Percentiles rank a stretch among this genome's conserved stretches.
phyloP scores from a whole-genome alignment of 2,888 invertebrate species.

The Acheta domesticus region DNA sequence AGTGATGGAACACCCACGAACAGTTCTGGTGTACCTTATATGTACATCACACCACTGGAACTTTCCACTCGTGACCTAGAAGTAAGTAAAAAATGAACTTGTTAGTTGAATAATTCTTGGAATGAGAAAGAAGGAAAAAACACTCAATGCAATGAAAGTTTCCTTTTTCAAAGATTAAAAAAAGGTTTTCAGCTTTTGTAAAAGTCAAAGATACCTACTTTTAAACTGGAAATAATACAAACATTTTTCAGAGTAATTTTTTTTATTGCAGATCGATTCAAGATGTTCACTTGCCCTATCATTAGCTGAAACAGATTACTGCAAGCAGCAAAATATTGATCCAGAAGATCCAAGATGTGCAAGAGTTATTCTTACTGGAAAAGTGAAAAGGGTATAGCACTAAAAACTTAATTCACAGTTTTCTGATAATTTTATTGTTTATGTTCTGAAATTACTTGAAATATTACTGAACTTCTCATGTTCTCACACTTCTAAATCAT shows the following conservation, averaged over 20 bases:
- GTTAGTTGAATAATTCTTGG: neutral
- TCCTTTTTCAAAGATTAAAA: neutral
- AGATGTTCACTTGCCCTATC: constrained; percentile 66
- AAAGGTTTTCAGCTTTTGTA: no score
- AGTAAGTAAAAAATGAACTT: constrained; percentile 49
- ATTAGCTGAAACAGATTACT: constrained; percentile 63
- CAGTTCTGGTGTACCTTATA: constrained; percentile 69
- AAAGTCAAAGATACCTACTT: no score
- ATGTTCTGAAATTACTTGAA: neutral
- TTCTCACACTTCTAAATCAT: neutral
- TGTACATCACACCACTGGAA: constrained; percentile 70
- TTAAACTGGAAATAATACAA: no score
- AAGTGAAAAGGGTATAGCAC: constrained; percentile 57
- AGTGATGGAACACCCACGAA: constrained; percentile 65
- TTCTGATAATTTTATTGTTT: neutral
- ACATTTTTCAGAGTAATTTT: neutral
- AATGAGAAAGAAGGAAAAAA: constrained; percentile 19
- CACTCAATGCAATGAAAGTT: neutral
- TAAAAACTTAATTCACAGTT: neutral
- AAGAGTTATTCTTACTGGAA: constrained; percentile 66
- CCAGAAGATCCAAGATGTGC: constrained; percentile 72
- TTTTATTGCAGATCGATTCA: constrained; percentile 47
- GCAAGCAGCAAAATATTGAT: constrained; percentile 33
- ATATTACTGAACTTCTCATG: neutral
- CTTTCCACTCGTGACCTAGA: constrained; percentile 63